Evolutionary conservation across 2,888 invertebrate genomes (phyloP), one percentile per base, ranked within the genome.

Genomic region (Liopterus haemorrhoidalis): DNA sequence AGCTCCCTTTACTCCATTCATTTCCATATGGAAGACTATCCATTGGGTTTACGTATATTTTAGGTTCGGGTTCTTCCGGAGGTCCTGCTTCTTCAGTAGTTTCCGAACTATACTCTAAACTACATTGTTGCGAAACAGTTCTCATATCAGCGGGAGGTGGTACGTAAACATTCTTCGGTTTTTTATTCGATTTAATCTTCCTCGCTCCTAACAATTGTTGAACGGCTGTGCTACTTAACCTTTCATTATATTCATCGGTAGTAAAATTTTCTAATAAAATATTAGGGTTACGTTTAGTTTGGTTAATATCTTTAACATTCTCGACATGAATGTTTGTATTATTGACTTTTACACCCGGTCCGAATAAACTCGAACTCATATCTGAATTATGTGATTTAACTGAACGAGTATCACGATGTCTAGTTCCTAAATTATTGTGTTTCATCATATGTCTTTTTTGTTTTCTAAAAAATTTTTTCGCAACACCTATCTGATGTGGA

Each of bases 401-500:
- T 51, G 78, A 78, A 18, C 72, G 68, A 9, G 70, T 68, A 46
- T 63, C 62, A 6, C 60, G 54, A 22, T 79, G 72, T 0, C 82
- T 76, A 11, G 81, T 68, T 39, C 82, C 82, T 15, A 87, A 70
- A 58, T 85, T 85, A 57, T 81, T 83, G 45, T 82, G 78, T 58
- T 82, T 84, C 64, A 72, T 70, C 38, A 79, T 76, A 53, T 85
- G 72, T 32, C 85, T 76, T 45, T 84, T 75, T 61, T 89, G 90
- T 56, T 87, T 88, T 57, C 87, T 87, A 67, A 94, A 94, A 64
- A 93, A 94, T 61, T 90, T 90, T 52, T 89, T 79, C 0, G 94
- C 94, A 0, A 91, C 90, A 24, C 89, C 91, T 66, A 90, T 93
- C 67, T 94, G 94, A 64, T 89, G 86, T 0, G 92, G 90, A 66